Base-by-base conservation (phyloP, 2,888 invertebrate species). In the Aproaerema taeniolella region DNA sequence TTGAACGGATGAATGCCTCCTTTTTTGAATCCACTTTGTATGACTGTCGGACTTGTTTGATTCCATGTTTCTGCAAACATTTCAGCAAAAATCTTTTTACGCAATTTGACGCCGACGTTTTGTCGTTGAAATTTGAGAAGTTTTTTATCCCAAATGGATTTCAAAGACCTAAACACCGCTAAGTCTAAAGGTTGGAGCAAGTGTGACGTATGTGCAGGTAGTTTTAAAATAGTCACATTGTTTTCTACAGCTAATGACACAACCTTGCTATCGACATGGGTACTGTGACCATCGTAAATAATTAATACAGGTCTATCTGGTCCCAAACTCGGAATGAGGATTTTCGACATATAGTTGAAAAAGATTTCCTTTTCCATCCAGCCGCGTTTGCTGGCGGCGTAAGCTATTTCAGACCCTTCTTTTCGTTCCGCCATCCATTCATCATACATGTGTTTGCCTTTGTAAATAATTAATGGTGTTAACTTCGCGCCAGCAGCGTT, bases 221-320 rank as follows among this genome's bases (percentile, higher is more conserved):
- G 42, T 45, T 61, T 62, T 14, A 60, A 31, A 14, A 58, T 42
- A 2, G 48, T 55, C n/a, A 59, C 45, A 2, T 45, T 17, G 14
- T 55, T 35, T 41, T 42, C 8, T 9, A 17, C 31, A 11, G 50
- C 50, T 25, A 40, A 12, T 26, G 47, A 31, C 17, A 59, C 38
- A 2, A 56, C 41, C 36, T 20, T 42, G 9, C 46, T 14, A 24
- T 42, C 45, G 14, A 64, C 44, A 44, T 61, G 62, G 6, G 58
- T 55, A 20, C 38, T 37, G 50, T 63, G 59, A 6, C 59, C 58
- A 46, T 61, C 58, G 39, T 54, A 58, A 20, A 64, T 47, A 13
- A 61, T 34, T 16, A 60, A 46, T 12, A 58, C 50, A 25, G 57
- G 58, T 30, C 55, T 29, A 39, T 53, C 52, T 25, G 41, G 32